A percentile compares a stretch with the other conserved stretches of the same genome.
These are phyloP conservation scores for Patiria pectinifera DNA, from an alignment of 53 echinoderm and acorn worm genomes.

Conservation along the genomic window DNA sequence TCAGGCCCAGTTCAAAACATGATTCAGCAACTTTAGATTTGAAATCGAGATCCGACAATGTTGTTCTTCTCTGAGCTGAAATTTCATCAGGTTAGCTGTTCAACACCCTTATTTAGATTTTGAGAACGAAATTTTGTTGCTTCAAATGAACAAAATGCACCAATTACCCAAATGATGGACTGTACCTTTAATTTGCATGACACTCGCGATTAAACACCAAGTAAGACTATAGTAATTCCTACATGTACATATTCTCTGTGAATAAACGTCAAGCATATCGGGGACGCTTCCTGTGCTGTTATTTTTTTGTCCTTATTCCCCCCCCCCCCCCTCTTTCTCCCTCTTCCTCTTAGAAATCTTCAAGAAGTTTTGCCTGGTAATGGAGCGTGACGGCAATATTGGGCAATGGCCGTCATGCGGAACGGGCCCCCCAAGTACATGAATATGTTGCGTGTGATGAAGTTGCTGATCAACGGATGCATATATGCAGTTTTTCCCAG, in stretches of 20 bases:
- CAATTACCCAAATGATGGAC: no score
- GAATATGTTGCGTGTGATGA: slow-evolving; percentile 61
- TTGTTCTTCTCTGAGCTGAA: no score
- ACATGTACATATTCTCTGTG: slow-evolving; percentile 16
- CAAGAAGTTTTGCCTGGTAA: slow-evolving; percentile 58
- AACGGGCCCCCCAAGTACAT: slow-evolving; percentile 30
- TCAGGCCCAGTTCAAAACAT: no score
- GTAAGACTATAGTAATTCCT: slow-evolving; percentile 19
- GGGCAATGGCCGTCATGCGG: slow-evolving; percentile 40
- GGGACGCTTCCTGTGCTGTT: background rate
- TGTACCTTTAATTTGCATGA: background rate
- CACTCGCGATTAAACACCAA: background rate
- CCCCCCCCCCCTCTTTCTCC: slow-evolving; percentile 17
- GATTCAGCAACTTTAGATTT: no score
- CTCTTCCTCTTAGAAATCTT: slow-evolving; percentile 42
- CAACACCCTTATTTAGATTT: no score
- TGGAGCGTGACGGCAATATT: slow-evolving; percentile 62
- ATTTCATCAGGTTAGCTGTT: no score
- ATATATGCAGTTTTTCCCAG: slow-evolving; percentile 44
- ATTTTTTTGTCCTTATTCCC: background rate
- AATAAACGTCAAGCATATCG: slow-evolving; percentile 36
- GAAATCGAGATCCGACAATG: no score
- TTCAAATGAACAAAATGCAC: no score
- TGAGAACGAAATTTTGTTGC: no score
- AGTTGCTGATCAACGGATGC: slow-evolving; percentile 51